Evolutionary conservation across 2,888 invertebrate species (phyloP), one percentile per base, ranked within the genome.

Genomic region (Amiota mariae): DNA sequence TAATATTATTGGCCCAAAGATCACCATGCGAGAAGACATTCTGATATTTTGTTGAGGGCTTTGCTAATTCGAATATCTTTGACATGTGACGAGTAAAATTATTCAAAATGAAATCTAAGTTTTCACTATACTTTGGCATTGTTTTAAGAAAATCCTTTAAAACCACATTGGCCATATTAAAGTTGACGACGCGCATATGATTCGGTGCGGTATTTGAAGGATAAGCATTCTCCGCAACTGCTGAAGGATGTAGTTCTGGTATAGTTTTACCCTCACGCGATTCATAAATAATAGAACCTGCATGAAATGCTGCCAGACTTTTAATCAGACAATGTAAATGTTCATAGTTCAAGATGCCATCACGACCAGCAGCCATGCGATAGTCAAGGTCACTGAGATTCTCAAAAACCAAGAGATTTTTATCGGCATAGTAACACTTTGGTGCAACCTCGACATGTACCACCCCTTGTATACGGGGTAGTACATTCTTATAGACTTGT

Each of bases 21-120:
- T 91, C 91, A 4, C 89, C 91, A 75, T 91, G 91, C 12, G 83
- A 82, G 1, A 91, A 79, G 0, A 89, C 88, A 77, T 91, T 92
- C n/a, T 82, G 80, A 76, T 85, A 89, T 36, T 84, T 88, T 6
- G 75, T 71, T 0, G 91, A 91, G 0, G 90, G 86, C 75, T 87
- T 81, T 0, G 80, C 84, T 12, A 88, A 79, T 24, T 88, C 81
- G 75, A 88, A 91, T 8, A 90, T 85, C 20, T 68, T 73, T 0
- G 76, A 74, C 85, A 90, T 85, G 48, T 78, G 74, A 2, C 75
- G 18, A 0, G 81, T 83, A 12, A 90, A 86, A 59, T 85, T 81
- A 6, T 75, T 61, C 63, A 87, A 56, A 11, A 90, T 87, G 9
- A 74, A 79, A 1, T 82, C 77, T 74, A 89, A 67, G 3, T 86